Evolutionary conservation across 35 echinoderm and acorn worm genomes (phyloP).

Genomic region (Apostichopus californicus): DNA sequence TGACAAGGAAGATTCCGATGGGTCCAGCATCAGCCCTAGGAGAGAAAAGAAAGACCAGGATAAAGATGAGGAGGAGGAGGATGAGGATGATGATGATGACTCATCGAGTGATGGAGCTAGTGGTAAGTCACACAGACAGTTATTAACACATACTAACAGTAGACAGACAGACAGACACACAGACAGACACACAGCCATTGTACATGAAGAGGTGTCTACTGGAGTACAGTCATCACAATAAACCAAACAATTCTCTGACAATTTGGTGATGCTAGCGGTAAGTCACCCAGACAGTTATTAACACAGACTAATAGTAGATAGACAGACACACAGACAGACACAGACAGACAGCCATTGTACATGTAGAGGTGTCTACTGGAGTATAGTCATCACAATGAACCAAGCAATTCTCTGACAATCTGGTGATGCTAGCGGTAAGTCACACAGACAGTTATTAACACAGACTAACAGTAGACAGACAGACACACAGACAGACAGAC

Average conservation of each 20-base stretch:
- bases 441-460: background rate
- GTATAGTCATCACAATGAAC: too few relatives aligned
- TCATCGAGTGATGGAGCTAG: conserved; percentile 77
- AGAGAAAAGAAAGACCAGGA: conserved; percentile 50
- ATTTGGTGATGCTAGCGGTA: too few relatives aligned
- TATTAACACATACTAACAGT: background rate
- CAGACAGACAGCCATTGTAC: background rate
- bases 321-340: too few relatives aligned
- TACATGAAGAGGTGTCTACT: too few relatives aligned
- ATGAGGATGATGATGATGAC: conserved; percentile 76
- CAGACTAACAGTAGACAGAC: background rate
- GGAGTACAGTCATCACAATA: too few relatives aligned
- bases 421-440: conserved; percentile 3
- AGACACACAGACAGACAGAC: background rate
- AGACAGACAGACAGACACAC: background rate
- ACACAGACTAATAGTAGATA: background rate
- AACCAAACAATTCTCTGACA: too few relatives aligned
- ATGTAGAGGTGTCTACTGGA: too few relatives aligned
- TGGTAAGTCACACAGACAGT: conserved; percentile 1
- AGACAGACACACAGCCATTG: too few relatives aligned
- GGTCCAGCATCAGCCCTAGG: conserved; percentile 1
- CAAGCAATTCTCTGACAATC: too few relatives aligned
- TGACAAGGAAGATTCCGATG: conserved; percentile 62
- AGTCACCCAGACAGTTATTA: background rate
- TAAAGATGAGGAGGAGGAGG: conserved; percentile 65